These are phyloP conservation scores for Magallana ariakensis DNA, from an alignment of 1,140 invertebrate genomes.

Conservation along the genomic window DNA sequence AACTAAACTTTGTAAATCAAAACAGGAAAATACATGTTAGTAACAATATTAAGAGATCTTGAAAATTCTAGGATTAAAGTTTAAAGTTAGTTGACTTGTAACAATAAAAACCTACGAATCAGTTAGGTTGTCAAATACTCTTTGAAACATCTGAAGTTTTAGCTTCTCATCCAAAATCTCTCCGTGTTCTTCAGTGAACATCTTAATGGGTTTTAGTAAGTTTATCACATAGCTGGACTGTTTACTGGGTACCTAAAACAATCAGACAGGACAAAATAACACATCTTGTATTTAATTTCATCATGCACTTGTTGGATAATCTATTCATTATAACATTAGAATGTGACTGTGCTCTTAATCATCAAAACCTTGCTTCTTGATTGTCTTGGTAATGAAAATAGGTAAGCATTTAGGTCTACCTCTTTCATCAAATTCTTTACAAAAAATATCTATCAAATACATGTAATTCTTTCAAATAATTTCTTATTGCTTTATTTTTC, in stretches of 20 bases:
- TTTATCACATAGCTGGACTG: constrained; percentile 74
- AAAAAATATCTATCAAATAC: background rate
- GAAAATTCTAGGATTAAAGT: too few relatives aligned
- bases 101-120: constrained; percentile 71
- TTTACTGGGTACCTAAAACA: constrained; percentile 76
- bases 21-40: too few relatives aligned
- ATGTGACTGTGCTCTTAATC: too few relatives aligned
- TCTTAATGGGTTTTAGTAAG: constrained; percentile 69
- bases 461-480: background rate
- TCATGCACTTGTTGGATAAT: too few relatives aligned
- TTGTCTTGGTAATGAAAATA: too few relatives aligned
- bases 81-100: background rate
- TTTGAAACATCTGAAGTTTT: constrained; percentile 61
- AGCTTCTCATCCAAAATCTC: constrained; percentile 63
- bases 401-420: too few relatives aligned
- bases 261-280: background rate
- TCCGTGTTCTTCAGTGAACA: constrained; percentile 74
- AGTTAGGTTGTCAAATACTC: constrained; percentile 70
- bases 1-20: too few relatives aligned
- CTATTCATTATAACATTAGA: too few relatives aligned
- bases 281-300: too few relatives aligned
- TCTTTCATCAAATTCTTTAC: background rate
- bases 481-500: too few relatives aligned
- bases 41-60: too few relatives aligned
- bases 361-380: too few relatives aligned